Conservation (phyloP, 2,888 invertebrate genomes). For the Geophilus truncorum region DNA sequence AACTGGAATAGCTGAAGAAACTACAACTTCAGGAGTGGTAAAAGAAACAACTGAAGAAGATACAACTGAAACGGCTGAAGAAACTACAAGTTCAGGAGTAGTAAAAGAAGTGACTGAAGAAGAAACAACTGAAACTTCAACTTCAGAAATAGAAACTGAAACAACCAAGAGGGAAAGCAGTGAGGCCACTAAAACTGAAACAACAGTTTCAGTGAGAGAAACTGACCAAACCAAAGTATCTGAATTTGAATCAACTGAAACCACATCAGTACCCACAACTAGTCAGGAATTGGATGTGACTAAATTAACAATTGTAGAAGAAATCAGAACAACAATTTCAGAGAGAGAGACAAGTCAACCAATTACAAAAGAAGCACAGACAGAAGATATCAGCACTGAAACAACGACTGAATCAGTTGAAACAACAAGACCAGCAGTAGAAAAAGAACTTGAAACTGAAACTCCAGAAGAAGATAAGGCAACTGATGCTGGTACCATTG, state of each 20-base stretch:
- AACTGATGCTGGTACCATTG: neutral
- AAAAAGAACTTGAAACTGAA: neutral
- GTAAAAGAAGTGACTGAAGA: neutral
- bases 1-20: neutral
- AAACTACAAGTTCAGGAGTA: neutral
- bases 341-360: neutral
- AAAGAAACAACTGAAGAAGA: neutral
- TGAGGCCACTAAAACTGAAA: neutral
- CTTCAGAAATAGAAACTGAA: neutral
- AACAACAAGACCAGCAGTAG: neutral
- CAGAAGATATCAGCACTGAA: no score
- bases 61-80: neutral
- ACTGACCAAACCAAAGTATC: neutral
- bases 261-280: neutral
- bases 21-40: neutral
- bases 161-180: neutral
- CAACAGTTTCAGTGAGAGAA: neutral
- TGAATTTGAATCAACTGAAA: neutral
- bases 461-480: neutral
- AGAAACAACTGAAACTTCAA: neutral
- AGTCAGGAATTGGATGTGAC: neutral
- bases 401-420: neutral
- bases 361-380: neutral
- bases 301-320: neutral
- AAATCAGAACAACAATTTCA: neutral